phyloP scores from a whole-genome alignment of 1,140 invertebrate species.

The Camponotus pennsylvanicus region DNA sequence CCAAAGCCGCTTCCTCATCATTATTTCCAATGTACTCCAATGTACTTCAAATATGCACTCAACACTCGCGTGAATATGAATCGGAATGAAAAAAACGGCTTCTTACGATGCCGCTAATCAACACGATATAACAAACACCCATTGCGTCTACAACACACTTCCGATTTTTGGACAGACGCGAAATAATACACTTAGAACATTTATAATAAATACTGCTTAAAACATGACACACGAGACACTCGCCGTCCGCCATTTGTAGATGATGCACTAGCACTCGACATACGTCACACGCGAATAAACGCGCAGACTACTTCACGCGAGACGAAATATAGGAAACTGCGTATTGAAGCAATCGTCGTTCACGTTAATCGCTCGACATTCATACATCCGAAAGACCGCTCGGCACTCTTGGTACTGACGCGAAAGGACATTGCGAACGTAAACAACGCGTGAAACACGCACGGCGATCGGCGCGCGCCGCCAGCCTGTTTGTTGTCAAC shows the following conservation, averaged over 20 bases:
- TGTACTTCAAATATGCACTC: background rate
- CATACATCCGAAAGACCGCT: no score
- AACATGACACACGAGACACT: background rate
- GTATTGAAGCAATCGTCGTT: no score
- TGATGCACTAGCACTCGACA: no score
- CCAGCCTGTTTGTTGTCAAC: no score
- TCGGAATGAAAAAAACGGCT: conserved; percentile 4
- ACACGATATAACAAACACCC: background rate
- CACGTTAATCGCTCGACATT: no score
- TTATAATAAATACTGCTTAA: background rate
- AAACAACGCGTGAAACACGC: no score
- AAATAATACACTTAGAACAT: background rate
- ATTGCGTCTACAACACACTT: background rate
- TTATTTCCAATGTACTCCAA: background rate
- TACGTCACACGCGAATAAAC: no score
- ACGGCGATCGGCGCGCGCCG: no score
- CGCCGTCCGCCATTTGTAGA: background rate
- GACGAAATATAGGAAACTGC: no score
- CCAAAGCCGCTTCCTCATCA: conserved; percentile 1
- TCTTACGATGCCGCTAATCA: conserved; percentile 24
- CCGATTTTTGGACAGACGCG: background rate
- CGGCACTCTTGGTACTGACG: no score
- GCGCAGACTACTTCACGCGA: no score
- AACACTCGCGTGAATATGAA: background rate
- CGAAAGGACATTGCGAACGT: no score